Conservation (phyloP, 2,888 invertebrate genomes). For the Patella depressa region DNA sequence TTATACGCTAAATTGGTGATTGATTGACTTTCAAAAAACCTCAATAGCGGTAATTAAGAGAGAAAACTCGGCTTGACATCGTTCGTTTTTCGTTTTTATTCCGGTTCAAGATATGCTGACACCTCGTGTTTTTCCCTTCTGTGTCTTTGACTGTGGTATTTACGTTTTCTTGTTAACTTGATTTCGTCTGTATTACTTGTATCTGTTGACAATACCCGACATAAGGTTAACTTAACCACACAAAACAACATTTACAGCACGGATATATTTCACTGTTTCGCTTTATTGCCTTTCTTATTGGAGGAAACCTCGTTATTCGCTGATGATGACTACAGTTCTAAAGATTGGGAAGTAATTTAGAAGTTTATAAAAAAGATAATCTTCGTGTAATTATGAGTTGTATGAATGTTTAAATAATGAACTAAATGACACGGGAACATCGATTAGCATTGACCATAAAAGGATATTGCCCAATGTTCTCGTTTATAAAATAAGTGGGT, state of each 20-base stretch:
- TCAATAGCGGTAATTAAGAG: conserved; percentile 24
- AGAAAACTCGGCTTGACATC: conserved; percentile 22
- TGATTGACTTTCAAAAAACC: conserved; percentile 35
- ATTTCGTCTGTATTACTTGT: background rate
- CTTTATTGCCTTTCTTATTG: background rate
- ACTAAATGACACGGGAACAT: too few species aligned
- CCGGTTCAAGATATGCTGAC: background rate
- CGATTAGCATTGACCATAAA: too few species aligned
- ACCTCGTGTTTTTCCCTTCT: background rate
- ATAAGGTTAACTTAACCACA: background rate
- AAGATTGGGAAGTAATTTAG: too few species aligned
- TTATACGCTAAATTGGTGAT: conserved; percentile 36
- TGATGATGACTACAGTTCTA: too few species aligned
- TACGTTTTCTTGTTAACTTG: background rate
- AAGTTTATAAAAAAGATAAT: too few species aligned
- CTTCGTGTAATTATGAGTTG: too few species aligned
- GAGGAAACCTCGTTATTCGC: too few species aligned
- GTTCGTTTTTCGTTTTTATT: conserved; percentile 21
- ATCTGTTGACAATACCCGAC: background rate
- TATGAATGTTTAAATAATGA: too few species aligned
- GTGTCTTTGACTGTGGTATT: background rate
- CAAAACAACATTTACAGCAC: background rate
- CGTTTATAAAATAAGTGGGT: too few species aligned
- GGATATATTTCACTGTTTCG: background rate
- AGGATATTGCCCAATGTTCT: too few species aligned